A percentile compares a stretch with the other conserved stretches of the same genome.
Evolutionary conservation across 2,797 vertebrate species (phyloP).

Genomic region (Falco columbarius): DNA sequence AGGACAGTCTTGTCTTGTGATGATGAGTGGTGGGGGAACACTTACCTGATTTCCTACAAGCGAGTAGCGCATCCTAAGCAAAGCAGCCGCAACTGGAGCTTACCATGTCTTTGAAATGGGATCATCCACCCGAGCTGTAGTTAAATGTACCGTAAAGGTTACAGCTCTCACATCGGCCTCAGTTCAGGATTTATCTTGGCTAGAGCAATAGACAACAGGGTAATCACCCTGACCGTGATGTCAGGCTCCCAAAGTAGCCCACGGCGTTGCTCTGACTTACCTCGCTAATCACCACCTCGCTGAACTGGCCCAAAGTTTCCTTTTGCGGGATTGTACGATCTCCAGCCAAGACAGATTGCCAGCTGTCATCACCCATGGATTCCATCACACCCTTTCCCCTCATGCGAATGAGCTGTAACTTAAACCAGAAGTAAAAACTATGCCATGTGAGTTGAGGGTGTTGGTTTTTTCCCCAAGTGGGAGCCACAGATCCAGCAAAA

Average conservation of each 20-base stretch:
- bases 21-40: not conserved
- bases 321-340: not conserved
- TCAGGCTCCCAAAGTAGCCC: not conserved
- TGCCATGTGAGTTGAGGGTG: not conserved
- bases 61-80: not conserved
- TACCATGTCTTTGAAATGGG: not conserved
- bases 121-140: not conserved
- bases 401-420: not conserved
- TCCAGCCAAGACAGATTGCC: not conserved
- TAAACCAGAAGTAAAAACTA: not conserved
- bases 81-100: not conserved
- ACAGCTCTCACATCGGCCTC: not conserved
- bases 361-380: not conserved
- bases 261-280: not conserved
- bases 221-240: not conserved
- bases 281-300: not conserved
- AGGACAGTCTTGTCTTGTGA: not conserved
- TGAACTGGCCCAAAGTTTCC: not conserved
- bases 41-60: not conserved
- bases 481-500: not conserved
- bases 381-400: not conserved
- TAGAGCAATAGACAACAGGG: not conserved
- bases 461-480: not conserved
- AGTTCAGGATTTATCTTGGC: not conserved
- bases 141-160: not conserved